Evolutionary conservation across 2,888 invertebrate species (phyloP), one percentile per base, ranked within the genome.

Genomic region (Hofmannophila pseudospretella): DNA sequence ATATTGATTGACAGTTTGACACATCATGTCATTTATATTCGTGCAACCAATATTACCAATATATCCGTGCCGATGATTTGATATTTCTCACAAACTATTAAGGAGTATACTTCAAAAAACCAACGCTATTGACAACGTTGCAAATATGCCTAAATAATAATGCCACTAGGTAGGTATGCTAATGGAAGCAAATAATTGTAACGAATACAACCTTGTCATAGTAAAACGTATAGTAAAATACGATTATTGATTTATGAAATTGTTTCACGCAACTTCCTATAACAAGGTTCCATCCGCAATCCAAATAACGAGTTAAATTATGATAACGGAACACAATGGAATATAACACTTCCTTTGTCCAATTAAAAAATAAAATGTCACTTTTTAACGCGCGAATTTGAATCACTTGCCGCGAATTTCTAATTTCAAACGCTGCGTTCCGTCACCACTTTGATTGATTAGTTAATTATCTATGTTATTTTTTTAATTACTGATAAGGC

Each of bases 401-500:
- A 19, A 27, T 20, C 30, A 36, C 29, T 38, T 32, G 9, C 25
- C 34, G 29, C 34, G 28, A 13, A 20, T 25, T 39, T 35, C 7
- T 9, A 32, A 39, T 33, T 29, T 22, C 19, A 10, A 19, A 2
- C 19, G 22, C 13, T 28, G 42, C 31, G 34, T 41, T 41, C 41
- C 37, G 37, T 37, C 34, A 38, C 30, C 34, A 31, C 23, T 7
- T n/a, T 23, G 7, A 20, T 7, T 32, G 9, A 27, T 20, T 35
- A 27, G 19, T 31, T 12, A 27, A 20, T 28, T 26, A 9, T 32
- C 23, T 11, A 14, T 8, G 23, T 23, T 20, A 7, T 16, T 38
- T 45, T 36, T 44, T 44, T 41, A 34, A 42, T 14, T 28, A 30
- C 27, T 37, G 32, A 41, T 42, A 42, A 45, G 41, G 47, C 57